Evolutionary conservation across 2,888 invertebrate genomes (phyloP), one percentile per base, ranked within the genome.

Genomic region (Spodoptera littoralis): DNA sequence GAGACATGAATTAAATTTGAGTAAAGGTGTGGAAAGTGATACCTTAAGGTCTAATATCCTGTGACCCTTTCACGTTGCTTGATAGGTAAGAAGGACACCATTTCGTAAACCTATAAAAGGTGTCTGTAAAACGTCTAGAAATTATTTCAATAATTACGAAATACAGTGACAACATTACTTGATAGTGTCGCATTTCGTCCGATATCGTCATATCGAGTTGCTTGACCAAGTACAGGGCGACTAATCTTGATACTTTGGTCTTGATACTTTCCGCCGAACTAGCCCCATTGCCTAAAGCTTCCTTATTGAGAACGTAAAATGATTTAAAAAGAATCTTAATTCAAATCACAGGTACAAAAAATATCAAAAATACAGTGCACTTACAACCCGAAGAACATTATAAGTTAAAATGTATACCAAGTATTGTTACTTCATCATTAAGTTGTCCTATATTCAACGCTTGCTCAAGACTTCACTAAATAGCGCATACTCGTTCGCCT

Each of bases 151-250:
- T 18, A 36, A 58, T 69, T 63, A 58, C 57, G 62, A 71, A 70
- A 71, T 69, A 54, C 41, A 44, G 36, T 55, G 63, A 45, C 74
- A 47, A 53, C 63, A 62, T 27, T 47, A 36, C 49, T 42, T 11
- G 11, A 62, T 65, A 59, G 76, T 76, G 51, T 76, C 61, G 47
- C 67, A 58, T 80, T 78, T 65, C 66, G 63, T 51, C 55, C 54
- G 44, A 42, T 58, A 44, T 47, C 61, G 56, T 55, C 50, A 66
- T 69, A 70, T 73, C 69, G 59, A 51, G 61, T 68, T 65, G 67
- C 65, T 57, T 63, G 54, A 36, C 59, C 61, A 60, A 64, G 57
- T 61, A 68, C 41, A 59, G 72, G 27, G n/a, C 11, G 51, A 42
- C 60, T 51, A 73, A 12, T 42, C n/a, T n/a, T n/a, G n/a, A 42